Evolutionary conservation across 1,140 invertebrate species (phyloP), one percentile per base, ranked within the genome.

Genomic region (Brachionus manjavacas): DNA sequence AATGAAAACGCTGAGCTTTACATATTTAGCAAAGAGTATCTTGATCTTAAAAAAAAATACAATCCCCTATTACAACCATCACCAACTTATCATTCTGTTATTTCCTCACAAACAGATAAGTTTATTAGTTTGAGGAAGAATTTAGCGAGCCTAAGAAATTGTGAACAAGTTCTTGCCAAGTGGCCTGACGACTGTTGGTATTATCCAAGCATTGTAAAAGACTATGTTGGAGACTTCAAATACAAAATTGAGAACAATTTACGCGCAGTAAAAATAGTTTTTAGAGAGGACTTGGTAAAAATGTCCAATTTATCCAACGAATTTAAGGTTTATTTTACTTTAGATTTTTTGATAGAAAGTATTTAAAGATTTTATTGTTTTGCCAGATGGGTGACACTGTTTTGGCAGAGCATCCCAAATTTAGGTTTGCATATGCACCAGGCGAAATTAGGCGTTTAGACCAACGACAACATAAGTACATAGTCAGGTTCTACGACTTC

Each of bases 111-210:
- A 1, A 76, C 6, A 20, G 31, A 76, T 25, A 46, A 76, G 8
- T 49, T 76, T 12, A 49, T 76, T 25, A 76, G 16, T 76, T 25
- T 76, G 20, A 43, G 84, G 23, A 83, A 72, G 20, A 55, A 46
- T 28, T 55, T 85, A 68, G 11, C 68, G 1, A 52, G 43, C 4
- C 35, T 85, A 12, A 43, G 74, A 64, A 68, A 23, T 49, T 84
- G 86, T n/a, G 86, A 88, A 85, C 86, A 88, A 83, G 52, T 81
- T 20, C 52, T 81, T 39, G 79, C 79, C 11, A 60, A 68, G 16
- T 81, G 79, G 79, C 79, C 79, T 14, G 64, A 81, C 52, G 79
- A 81, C 35, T 60, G 64, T 14, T 68, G 23, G 25, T 81, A 81
- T 31, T 81, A 81, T 43, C 79, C 79, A 43, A 81, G 79, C 20